Percentiles rank a stretch among this genome's conserved stretches.
phyloP scores from a whole-genome alignment of 2,888 invertebrate species.

The Ochropleura plecta region DNA sequence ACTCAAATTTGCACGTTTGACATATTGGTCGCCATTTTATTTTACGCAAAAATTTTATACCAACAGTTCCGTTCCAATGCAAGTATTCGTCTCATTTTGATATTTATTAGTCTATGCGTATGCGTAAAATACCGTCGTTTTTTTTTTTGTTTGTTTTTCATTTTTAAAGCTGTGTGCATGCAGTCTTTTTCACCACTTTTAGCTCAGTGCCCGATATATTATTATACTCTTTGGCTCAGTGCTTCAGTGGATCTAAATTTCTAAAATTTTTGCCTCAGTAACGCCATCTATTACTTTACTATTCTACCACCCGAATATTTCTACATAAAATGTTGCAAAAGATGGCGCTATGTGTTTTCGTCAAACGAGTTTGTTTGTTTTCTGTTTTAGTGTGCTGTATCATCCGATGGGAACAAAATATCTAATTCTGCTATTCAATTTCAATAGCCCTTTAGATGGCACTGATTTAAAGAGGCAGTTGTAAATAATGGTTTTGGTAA shows the following conservation, averaged over 20 bases:
- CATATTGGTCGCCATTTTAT: conserved; percentile 41
- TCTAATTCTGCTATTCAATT: neutral
- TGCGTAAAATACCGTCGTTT: no score
- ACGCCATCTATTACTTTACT: neutral
- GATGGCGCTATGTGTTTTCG: conserved; percentile 7
- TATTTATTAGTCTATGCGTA: no score
- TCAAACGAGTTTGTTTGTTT: neutral
- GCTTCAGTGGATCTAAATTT: neutral
- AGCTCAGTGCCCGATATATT: no score
- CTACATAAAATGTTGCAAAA: neutral
- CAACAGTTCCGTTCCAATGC: neutral
- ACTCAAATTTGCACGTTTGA: conserved; percentile 42
- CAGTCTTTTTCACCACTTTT: neutral
- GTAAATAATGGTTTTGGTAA: no score
- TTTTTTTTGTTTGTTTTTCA: neutral
- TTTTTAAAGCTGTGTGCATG: neutral
- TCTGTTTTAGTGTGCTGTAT: neutral
- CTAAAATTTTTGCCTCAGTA: neutral
- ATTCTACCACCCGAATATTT: neutral
- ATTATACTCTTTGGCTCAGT: no score
- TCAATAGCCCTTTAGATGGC: neutral
- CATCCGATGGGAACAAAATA: neutral
- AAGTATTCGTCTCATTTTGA: no score
- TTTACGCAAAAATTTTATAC: neutral
- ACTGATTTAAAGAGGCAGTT: no score